phyloP scores from a whole-genome alignment of 2,797 vertebrate species.

The Etheostoma perlongum region DNA sequence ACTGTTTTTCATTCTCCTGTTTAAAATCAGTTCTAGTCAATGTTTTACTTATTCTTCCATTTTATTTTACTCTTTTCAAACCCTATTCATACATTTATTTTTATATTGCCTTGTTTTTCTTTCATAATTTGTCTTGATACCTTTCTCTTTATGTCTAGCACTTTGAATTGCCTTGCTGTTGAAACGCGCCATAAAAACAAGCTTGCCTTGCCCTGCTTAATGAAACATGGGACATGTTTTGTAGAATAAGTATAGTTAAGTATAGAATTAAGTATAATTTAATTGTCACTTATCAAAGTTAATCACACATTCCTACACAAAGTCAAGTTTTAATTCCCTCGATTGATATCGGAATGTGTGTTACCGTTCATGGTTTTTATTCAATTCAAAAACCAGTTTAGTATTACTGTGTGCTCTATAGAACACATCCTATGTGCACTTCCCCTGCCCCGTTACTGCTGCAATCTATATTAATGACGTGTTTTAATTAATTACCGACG shows the following conservation, averaged over 20 bases:
- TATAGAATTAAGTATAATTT: background rate
- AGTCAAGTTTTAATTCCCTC: background rate
- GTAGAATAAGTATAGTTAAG: background rate
- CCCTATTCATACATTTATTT: background rate
- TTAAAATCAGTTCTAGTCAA: background rate
- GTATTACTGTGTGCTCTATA: background rate
- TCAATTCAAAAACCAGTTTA: background rate
- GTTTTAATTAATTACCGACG: too few relatives aligned
- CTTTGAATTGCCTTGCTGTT: background rate
- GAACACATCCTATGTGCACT: background rate
- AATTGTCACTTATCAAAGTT: background rate
- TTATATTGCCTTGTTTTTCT: conserved; percentile 6
- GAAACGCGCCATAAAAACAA: background rate
- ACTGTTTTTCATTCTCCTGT: background rate
- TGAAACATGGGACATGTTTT: background rate
- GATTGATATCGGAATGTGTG: background rate
- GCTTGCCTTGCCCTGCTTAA: background rate
- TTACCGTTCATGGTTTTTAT: too few relatives aligned
- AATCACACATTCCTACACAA: background rate
- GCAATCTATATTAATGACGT: too few relatives aligned
- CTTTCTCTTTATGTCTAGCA: background rate
- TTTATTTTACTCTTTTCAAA: background rate
- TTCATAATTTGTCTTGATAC: background rate
- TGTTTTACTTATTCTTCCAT: background rate
- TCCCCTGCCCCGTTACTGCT: too few relatives aligned